Base-by-base conservation (phyloP, 2,113 vertebrate species). In the Pygoscelis antarcticus region DNA sequence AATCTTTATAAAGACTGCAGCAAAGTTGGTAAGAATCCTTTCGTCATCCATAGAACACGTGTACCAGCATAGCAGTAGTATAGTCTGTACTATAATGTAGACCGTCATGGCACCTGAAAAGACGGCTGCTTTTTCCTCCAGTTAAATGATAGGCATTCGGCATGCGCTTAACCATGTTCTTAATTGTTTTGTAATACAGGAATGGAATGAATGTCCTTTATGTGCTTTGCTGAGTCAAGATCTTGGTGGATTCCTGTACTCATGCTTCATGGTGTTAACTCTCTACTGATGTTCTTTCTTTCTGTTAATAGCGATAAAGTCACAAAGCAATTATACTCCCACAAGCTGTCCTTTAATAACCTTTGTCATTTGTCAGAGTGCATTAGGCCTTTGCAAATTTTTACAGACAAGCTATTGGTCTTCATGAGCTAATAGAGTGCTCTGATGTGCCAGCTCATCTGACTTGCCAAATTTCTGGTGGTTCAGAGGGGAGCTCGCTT, bases 271-370 rank as follows among this genome's bases (percentile, higher is more conserved):
- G 61, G 72, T 71, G 57, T 92, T 95, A 87, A 75, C 76, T 87
- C 42, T 62, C 64, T 64, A 16, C 61, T 0, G 0, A 30, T 89
- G 72, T 92, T 82, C 29, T 1, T 90, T 95, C 89, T 81, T 95
- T 90, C 76, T 91, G 72, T 89, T 95, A 92, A 81, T 65, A 87
- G 83, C 13, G 74, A 89, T 94, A 81, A 91, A 97, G 83, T 96
- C 90, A 78, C 60, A 93, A 90, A 97, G 92, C 89, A 95, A 96
- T 97, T 95, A 92, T 60, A 87, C 83, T 96, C 76, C 72, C 64
- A 85, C 78, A 68, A 74, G 70, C 62, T 97, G 95, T 96, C 93
- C 89, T 95, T 91, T 95, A 92, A 82, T 94, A 95, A 91, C 90
- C 89, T 95, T 89, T 92, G 83, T 92, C 80, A 93, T 96, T 95